These are phyloP conservation scores for Ambastaia sidthimunki DNA, from an alignment of 2,797 vertebrate genomes.

Conservation along the genomic window DNA sequence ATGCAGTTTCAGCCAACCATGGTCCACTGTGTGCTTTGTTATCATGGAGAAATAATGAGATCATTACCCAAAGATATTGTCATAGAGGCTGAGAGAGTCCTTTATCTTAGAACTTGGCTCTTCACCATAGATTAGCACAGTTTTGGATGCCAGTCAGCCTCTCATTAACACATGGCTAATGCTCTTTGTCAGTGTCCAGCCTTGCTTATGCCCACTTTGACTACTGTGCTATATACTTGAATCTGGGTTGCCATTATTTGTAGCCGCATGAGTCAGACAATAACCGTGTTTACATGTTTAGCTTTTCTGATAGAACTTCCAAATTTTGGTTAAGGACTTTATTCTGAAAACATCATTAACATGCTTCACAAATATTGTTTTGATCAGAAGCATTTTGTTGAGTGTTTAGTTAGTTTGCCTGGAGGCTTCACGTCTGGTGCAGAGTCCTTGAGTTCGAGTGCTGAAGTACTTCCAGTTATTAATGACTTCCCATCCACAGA, in stretches of 20 bases:
- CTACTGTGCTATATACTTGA: constrained; percentile 3
- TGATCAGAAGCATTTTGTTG: not conserved
- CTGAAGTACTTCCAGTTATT: constrained; percentile 1
- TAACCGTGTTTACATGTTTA: not conserved
- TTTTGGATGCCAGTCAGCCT: constrained; percentile 41
- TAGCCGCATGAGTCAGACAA: not conserved
- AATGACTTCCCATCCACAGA: constrained; percentile 30
- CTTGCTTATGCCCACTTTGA: constrained; percentile 22
- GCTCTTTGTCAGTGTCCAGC: constrained; percentile 44
- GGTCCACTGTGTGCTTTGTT: constrained; percentile 11
- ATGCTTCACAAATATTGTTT: not conserved
- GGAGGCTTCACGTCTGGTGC: not conserved
- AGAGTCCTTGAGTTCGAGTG: not conserved
- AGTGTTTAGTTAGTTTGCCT: not conserved
- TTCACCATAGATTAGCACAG: constrained; percentile 36
- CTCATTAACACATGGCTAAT: constrained; percentile 47
- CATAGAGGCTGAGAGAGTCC: constrained; percentile 34
- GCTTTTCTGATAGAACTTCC: not conserved
- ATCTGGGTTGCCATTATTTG: not conserved
- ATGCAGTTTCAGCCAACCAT: not conserved
- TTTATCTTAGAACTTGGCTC: constrained; percentile 49
- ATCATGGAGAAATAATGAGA: constrained; percentile 39
- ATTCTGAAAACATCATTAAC: not conserved
- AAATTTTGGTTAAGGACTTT: not conserved
- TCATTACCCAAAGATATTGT: constrained; percentile 32